Base-by-base conservation (phyloP, 2,797 vertebrate species). In the Gymnopithys bicolor region DNA sequence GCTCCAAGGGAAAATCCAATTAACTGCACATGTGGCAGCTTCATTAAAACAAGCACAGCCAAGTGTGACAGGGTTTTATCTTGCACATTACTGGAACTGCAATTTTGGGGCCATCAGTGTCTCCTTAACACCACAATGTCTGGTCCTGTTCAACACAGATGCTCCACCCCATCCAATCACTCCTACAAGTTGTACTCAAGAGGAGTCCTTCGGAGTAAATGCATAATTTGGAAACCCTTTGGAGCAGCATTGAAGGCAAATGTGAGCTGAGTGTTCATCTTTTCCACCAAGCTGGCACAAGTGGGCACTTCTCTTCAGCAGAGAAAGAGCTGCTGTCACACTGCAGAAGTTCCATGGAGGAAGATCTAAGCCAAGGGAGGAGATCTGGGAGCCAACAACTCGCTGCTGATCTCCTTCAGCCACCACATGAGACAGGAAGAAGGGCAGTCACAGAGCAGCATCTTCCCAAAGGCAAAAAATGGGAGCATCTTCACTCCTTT, bases 111-210 rank as follows among this genome's bases (percentile, higher is more conserved):
- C 13, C 15, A 3, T 39, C 48, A 4, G 0, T 3, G 43, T 23
- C 83, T 76, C 55, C 69, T 52, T 32, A 45, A 52, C 14, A 2
- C 39, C 13, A 16, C 0, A 6, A 1, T 22, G 3, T 4, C 76
- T 43, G 24, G 13, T 83, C 16, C 49, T 37, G 21, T 25, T 63
- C 3, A 1, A 3, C 45, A 32, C 43, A 35, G 45, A 19, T 8
- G 0, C 35, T 63, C 46, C 28, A 30, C 11, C 19, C 41, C 25
- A 9, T 10, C 43, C 32, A 1, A 9, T 24, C 32, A 2, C 12
- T 62, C 4, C 0, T 25, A 6, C 4, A 23, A 0, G 1, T 3
- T 21, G 21, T 2, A 4, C 19, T 33, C 9, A 5, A 33, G 58
- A 49, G 8, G 69, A 58, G 51, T 18, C 43, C 39, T 58, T 30